These are phyloP conservation scores for Apostichopus californicus DNA, from an alignment of 35 echinoderm and acorn worm genomes.

Conservation along the genomic window DNA sequence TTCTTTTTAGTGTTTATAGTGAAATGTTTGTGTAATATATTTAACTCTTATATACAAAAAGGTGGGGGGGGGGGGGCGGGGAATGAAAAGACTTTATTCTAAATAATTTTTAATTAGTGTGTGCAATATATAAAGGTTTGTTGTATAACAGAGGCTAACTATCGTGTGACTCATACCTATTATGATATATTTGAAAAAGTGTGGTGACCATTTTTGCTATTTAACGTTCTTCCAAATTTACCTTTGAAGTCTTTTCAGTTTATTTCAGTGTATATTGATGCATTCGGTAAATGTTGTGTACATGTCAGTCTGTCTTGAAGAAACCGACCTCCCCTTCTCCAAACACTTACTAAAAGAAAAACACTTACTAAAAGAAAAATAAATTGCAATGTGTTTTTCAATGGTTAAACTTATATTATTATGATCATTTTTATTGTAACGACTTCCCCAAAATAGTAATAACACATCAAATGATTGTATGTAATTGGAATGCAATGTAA, in stretches of 20 bases:
- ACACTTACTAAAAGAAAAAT: too few species aligned
- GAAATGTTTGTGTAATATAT: not conserved
- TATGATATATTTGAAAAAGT: not conserved
- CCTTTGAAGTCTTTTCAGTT: not conserved
- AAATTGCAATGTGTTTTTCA: too few species aligned
- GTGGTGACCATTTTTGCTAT: not conserved
- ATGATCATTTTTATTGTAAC: too few species aligned
- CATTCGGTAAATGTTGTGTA: not conserved
- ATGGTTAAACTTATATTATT: too few species aligned
- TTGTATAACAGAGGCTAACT: not conserved
- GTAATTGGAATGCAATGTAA: too few species aligned
- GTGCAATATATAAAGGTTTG: not conserved
- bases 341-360: too few species aligned
- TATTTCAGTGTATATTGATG: not conserved
- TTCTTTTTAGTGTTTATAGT: not conserved
- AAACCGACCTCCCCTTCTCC: too few species aligned
- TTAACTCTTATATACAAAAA: not conserved
- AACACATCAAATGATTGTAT: too few species aligned
- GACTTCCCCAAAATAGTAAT: too few species aligned
- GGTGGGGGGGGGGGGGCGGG: too few species aligned
- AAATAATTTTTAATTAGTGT: not conserved
- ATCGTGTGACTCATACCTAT: not conserved
- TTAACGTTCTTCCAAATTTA: not conserved
- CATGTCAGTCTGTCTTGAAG: too few species aligned
- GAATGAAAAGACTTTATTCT: not conserved